phyloP scores from a whole-genome alignment of 1,140 invertebrate genomes.

The Elymnias hypermnestra region DNA sequence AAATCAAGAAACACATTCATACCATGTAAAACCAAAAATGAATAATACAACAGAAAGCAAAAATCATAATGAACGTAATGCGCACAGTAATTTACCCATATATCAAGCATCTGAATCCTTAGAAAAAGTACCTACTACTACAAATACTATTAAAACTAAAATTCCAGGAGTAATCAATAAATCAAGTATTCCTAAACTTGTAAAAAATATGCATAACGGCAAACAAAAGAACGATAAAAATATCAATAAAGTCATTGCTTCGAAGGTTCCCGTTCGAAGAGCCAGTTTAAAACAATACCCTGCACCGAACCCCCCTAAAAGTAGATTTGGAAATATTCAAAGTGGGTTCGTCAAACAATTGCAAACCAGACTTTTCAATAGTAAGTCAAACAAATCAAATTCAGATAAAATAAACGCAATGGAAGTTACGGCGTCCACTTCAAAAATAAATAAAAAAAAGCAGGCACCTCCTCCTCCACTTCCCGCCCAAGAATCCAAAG shows the following conservation, averaged over 20 bases:
- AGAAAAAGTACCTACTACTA: background rate
- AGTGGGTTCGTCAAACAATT: conserved; percentile 76
- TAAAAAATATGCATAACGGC: conserved; percentile 39
- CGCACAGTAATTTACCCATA: background rate
- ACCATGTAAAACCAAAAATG: no score
- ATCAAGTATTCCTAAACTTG: conserved; percentile 60
- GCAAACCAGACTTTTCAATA: conserved; percentile 74
- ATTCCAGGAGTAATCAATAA: conserved; percentile 25
- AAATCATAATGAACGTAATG: no score
- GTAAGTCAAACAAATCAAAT: conserved; percentile 36
- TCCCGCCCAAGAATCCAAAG: no score
- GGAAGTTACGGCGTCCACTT: conserved; percentile 42
- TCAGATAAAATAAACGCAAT: no score
- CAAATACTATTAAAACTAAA: conserved; percentile 8
- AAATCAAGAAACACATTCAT: no score
- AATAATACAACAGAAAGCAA: background rate
- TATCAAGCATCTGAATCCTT: background rate
- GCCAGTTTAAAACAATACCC: conserved; percentile 55
- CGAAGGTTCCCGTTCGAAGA: conserved; percentile 58
- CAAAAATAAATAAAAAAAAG: conserved; percentile 48
- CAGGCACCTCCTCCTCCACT: conserved; percentile 54
- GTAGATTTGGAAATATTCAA: conserved; percentile 64
- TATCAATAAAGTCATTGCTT: conserved; percentile 49
- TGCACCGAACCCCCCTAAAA: conserved; percentile 56
- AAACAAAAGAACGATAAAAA: conserved; percentile 51